Conservation (phyloP, 2,797 vertebrate species). For the Pseudocheirus occidentalis region DNA sequence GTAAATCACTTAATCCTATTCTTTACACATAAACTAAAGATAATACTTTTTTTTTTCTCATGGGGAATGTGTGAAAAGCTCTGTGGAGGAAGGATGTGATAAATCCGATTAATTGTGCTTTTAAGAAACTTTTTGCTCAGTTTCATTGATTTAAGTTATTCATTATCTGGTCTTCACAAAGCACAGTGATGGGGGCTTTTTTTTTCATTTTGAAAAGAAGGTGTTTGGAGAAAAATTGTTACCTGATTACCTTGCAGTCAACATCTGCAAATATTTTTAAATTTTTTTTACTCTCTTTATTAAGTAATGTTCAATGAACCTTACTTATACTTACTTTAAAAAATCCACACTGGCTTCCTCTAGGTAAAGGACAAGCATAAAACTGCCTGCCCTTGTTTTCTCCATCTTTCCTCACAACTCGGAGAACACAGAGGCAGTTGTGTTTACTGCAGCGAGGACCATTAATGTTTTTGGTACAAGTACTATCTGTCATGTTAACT, state of each 20-base stretch:
- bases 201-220: conserved; percentile 4
- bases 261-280: not conserved
- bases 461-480: conserved; percentile 25
- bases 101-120: not conserved
- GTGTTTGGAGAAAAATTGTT: not conserved
- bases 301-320: not conserved
- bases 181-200: not conserved
- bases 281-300: not conserved
- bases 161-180: not conserved
- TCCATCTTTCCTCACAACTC: conserved; percentile 92
- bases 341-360: conserved; percentile 89
- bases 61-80: not conserved
- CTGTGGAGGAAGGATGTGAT: not conserved
- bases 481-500: conserved; percentile 63
- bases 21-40: conserved; percentile 10
- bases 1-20: not conserved
- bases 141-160: not conserved
- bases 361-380: conserved; percentile 90
- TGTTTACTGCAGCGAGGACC: conserved; percentile 89
- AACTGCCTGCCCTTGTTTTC: conserved; percentile 94
- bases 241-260: not conserved
- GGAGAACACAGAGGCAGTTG: conserved; percentile 84
- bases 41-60: not conserved
- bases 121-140: not conserved
- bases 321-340: conserved; percentile 89